Evolutionary conservation across 2,888 invertebrate genomes (phyloP).

Genomic region (Idaea dimidiata): DNA sequence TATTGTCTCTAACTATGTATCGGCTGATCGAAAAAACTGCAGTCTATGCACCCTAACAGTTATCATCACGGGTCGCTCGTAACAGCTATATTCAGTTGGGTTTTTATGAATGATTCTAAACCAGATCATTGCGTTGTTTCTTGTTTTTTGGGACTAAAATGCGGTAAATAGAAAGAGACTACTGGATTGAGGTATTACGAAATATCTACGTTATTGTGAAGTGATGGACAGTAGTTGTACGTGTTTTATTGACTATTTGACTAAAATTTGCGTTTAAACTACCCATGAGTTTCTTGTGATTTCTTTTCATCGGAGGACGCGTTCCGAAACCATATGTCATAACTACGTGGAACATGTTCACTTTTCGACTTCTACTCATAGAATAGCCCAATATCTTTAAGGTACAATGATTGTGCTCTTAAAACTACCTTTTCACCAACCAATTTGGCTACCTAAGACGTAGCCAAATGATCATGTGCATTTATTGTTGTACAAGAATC

Average conservation of each 20-base stretch:
- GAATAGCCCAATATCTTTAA: too few species aligned
- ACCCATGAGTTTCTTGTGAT: too few species aligned
- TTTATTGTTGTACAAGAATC: too few species aligned
- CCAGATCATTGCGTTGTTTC: not conserved
- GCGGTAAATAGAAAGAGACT: not conserved
- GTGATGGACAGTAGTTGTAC: not conserved
- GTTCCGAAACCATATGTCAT: too few species aligned
- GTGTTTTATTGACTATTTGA: not conserved
- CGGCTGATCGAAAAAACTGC: not conserved
- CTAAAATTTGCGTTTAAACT: too few species aligned
- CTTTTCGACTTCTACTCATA: too few species aligned
- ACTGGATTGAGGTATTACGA: not conserved
- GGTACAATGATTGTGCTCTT: too few species aligned
- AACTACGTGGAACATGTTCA: too few species aligned
- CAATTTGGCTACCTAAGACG: too few species aligned
- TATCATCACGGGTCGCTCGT: slow-evolving; percentile 3
- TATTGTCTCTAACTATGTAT: not conserved
- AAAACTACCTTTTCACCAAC: too few species aligned
- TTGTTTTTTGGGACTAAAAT: not conserved
- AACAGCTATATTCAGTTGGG: not conserved
- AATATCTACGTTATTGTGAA: not conserved
- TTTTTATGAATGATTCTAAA: not conserved
- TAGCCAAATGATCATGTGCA: too few species aligned
- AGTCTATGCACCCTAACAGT: slow-evolving; percentile 2
- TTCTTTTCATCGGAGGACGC: too few species aligned